A percentile compares a stretch with the other conserved stretches of the same genome.
These are phyloP conservation scores for Adineta ricciae DNA, from an alignment of 2,888 invertebrate genomes.

Conservation along the genomic window DNA sequence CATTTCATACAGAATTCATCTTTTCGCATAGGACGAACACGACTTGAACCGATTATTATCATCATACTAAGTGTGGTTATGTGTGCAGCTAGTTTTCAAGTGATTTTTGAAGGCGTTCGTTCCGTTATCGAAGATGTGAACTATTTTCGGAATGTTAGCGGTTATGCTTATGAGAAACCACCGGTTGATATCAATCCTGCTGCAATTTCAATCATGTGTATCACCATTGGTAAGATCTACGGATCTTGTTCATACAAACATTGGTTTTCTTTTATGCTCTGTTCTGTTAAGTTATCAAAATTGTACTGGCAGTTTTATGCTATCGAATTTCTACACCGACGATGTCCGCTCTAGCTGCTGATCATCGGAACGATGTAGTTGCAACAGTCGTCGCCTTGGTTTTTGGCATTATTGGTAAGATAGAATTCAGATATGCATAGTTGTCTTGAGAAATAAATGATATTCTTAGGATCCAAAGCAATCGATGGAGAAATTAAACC, in stretches of 20 bases:
- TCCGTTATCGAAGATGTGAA: constrained; percentile 39
- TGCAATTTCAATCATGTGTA: constrained; percentile 39
- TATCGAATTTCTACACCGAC: constrained; percentile 40
- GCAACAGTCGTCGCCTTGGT: constrained; percentile 51
- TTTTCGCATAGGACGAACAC: constrained; percentile 42
- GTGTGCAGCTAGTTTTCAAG: constrained; percentile 51
- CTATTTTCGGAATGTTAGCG: not conserved
- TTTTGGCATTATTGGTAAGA: constrained; percentile 48
- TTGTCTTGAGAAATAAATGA: not conserved
- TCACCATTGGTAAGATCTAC: not conserved
- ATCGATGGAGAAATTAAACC: not conserved
- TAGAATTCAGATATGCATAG: constrained; percentile 36
- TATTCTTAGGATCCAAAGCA: not conserved
- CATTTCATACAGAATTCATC: not conserved
- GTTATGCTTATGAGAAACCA: constrained; percentile 39
- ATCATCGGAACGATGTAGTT: constrained; percentile 53
- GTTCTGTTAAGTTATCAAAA: constrained; percentile 41
- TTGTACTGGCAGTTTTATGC: constrained; percentile 42
- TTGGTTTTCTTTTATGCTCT: constrained; percentile 26
- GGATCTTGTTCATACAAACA: not conserved
- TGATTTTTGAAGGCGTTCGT: constrained; percentile 47
- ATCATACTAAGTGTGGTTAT: constrained; percentile 51
- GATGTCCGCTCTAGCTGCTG: constrained; percentile 49
- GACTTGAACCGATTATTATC: constrained; percentile 51
- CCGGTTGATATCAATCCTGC: constrained; percentile 14